A percentile compares a stretch with the other conserved stretches of the same genome.
These are phyloP conservation scores for Micrasema minimum DNA, from an alignment of 1,140 invertebrate species.

Conservation along the genomic window DNA sequence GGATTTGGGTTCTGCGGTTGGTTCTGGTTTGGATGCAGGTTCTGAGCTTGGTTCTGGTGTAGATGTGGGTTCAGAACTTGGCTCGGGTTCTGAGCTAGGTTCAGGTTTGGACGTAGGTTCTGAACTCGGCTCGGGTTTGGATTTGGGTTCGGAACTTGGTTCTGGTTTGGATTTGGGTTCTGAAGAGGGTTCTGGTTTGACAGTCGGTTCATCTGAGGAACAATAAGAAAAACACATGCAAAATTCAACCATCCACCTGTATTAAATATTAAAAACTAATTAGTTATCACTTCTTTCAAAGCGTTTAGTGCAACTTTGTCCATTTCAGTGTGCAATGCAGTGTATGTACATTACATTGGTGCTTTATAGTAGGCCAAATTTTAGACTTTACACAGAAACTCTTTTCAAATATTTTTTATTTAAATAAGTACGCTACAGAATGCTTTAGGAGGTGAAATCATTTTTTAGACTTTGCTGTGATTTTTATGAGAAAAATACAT, in stretches of 20 bases:
- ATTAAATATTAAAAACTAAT: conserved; percentile 19
- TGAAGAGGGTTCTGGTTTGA: conserved; percentile 55
- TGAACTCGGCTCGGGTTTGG: conserved; percentile 52
- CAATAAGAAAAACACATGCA: conserved; percentile 41
- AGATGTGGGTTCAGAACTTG: conserved; percentile 59
- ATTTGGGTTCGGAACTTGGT: conserved; percentile 50
- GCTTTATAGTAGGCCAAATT: too few relatives aligned
- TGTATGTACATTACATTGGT: conserved; percentile 30
- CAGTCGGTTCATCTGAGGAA: conserved; percentile 46
- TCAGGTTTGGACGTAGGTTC: conserved; percentile 57
- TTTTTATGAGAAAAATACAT: too few relatives aligned
- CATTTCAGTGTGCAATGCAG: conserved; percentile 24
- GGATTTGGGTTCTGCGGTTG: conserved; percentile 55
- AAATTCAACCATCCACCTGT: conserved; percentile 36
- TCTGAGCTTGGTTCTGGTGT: conserved; percentile 62
- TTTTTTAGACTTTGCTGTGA: too few relatives aligned
- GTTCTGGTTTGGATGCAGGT: conserved; percentile 60
- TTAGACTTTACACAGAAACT: too few relatives aligned
- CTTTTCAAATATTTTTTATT: too few relatives aligned
- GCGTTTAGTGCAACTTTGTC: conserved; percentile 20
- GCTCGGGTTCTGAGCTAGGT: conserved; percentile 52
- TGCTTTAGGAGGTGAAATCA: too few relatives aligned
- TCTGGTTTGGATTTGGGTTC: conserved; percentile 56
- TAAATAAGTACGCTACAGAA: too few relatives aligned
- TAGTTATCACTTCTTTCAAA: conserved; percentile 11